phyloP scores from a whole-genome alignment of 2,113 vertebrate genomes.

The Microtus ochrogaster region DNA sequence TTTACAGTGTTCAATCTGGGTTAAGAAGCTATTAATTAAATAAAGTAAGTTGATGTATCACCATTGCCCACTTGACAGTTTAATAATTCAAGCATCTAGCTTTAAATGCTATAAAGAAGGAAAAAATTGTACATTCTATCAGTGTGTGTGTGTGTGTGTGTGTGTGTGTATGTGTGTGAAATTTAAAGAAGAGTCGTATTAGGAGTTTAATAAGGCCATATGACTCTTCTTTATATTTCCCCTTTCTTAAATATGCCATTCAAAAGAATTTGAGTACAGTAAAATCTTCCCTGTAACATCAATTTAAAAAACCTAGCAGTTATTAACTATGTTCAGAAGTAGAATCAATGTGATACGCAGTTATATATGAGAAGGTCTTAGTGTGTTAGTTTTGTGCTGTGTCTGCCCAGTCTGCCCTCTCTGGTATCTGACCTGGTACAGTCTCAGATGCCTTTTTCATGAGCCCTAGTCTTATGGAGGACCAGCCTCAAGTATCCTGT shows the following conservation, averaged over 20 bases:
- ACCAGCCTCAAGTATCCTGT: neutral
- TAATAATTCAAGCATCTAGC: neutral
- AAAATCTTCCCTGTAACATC: neutral
- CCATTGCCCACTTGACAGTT: neutral
- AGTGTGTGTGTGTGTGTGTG: no score
- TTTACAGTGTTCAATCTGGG: neutral
- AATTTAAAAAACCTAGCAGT: neutral
- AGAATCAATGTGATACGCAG: neutral
- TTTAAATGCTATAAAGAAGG: neutral
- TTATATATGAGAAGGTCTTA: neutral
- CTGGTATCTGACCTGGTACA: neutral
- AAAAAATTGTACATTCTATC: neutral
- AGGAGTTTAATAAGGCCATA: neutral
- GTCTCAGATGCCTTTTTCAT: neutral
- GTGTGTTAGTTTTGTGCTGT: neutral
- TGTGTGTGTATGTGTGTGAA: neutral
- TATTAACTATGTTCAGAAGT: neutral
- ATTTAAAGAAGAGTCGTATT: neutral
- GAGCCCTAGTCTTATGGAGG: neutral
- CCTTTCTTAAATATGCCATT: neutral
- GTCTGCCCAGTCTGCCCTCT: no score
- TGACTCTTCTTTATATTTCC: no score
- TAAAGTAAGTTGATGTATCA: neutral
- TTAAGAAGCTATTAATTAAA: neutral
- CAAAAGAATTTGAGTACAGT: neutral